These are phyloP conservation scores for Synergus japonicus DNA, from an alignment of 2,888 invertebrate genomes.

Conservation along the genomic window DNA sequence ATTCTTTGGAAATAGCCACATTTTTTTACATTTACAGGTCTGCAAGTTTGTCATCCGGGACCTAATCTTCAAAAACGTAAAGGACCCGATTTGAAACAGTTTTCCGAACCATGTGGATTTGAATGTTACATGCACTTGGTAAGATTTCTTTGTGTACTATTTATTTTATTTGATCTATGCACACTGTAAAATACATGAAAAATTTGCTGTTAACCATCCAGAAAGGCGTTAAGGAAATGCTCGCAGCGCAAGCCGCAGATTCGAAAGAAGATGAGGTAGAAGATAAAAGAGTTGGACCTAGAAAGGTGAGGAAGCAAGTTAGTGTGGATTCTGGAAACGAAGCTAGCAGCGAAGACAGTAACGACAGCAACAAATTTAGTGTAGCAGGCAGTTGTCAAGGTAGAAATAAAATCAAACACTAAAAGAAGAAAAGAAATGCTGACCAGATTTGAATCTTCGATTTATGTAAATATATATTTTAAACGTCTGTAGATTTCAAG, in stretches of 20 bases:
- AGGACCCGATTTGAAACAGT: constrained; percentile 92
- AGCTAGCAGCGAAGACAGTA: constrained; percentile 96
- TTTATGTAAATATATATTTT: background rate
- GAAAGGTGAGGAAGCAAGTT: constrained; percentile 82
- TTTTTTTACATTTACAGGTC: constrained; percentile 76
- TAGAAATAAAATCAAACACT: constrained; percentile 47
- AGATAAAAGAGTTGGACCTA: constrained; percentile 77
- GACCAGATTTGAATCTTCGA: no score
- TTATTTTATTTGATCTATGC: background rate
- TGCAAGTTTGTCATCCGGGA: constrained; percentile 93
- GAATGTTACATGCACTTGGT: constrained; percentile 94
- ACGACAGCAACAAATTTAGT: constrained; percentile 90
- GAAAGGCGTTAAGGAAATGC: constrained; percentile 91
- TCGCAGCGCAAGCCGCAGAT: constrained; percentile 83
- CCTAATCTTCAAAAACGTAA: constrained; percentile 93
- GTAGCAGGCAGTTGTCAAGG: constrained; percentile 81
- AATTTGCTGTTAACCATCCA: constrained; percentile 67
- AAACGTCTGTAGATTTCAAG: background rate
- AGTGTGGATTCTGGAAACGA: constrained; percentile 93
- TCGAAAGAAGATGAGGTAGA: constrained; percentile 80
- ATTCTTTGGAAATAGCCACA: background rate
- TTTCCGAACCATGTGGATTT: constrained; percentile 90
- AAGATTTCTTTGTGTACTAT: constrained; percentile 63
- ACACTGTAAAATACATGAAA: background rate
- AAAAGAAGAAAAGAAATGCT: background rate